Percentiles rank a stretch among this genome's conserved stretches.
phyloP scores from a whole-genome alignment of 2,113 vertebrate species.

The Hydropotes inermis region DNA sequence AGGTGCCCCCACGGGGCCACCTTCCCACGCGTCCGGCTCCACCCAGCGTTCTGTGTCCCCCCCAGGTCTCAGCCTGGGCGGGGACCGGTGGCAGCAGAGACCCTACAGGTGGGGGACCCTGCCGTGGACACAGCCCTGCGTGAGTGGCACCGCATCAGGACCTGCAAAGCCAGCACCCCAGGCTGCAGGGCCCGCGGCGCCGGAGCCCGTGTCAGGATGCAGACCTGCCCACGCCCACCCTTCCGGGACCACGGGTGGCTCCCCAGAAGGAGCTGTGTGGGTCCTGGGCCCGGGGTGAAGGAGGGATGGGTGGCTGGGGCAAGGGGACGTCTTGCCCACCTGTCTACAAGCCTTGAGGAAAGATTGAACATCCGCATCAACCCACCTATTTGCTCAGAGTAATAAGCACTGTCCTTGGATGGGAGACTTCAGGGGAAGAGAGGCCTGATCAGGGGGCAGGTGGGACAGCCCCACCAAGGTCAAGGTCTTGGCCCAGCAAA shows the following conservation, averaged over 20 bases:
- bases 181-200: accelerated
- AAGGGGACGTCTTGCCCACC: background rate
- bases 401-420: background rate
- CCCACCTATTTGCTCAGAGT: background rate
- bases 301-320: accelerated
- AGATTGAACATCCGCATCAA: background rate
- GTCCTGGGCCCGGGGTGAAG: background rate
- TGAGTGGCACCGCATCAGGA: accelerated
- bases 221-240: accelerated
- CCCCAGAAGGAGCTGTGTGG: background rate
- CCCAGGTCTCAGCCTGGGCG: too few relatives aligned
- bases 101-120: background rate
- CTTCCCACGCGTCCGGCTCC: background rate
- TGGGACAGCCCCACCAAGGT: background rate
- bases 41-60: background rate
- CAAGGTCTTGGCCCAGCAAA: background rate
- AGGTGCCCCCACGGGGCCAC: background rate
- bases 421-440: background rate
- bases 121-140: accelerated
- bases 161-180: too few relatives aligned
- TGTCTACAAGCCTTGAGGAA: background rate
- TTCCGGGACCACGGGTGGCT: background rate
- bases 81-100: background rate
- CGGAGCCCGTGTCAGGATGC: accelerated
- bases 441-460: background rate